Evolutionary conservation across 2,113 vertebrate genomes (phyloP).

Genomic region (Dasyornis broadbenti): DNA sequence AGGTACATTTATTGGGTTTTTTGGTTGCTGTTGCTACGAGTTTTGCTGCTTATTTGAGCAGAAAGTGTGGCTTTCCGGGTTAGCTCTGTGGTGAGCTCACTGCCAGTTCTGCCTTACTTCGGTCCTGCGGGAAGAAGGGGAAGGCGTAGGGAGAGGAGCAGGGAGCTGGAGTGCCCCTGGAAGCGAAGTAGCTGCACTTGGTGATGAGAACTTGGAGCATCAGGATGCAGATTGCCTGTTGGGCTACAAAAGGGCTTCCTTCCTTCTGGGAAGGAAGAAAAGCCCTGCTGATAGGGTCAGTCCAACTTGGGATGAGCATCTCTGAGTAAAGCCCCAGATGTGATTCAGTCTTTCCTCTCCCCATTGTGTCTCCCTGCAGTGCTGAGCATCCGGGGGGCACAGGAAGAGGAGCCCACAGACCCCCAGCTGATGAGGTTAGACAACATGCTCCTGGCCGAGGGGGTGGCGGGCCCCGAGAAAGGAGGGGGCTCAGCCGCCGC

Average conservation of each 20-base stretch:
- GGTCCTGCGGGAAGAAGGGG: not conserved
- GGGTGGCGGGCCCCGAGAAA: constrained; percentile 92
- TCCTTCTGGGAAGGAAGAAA: not conserved
- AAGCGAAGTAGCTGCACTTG: fast-evolving
- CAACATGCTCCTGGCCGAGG: constrained; percentile 97
- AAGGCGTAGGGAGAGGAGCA: not conserved
- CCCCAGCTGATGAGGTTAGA: constrained; percentile 96
- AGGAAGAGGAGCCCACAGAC: constrained; percentile 95
- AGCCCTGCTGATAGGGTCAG: not conserved
- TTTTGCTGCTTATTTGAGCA: not conserved
- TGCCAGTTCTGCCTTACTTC: not conserved
- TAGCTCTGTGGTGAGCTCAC: not conserved
- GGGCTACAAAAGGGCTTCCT: no score
- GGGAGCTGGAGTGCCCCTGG: not conserved
- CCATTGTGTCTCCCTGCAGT: constrained; percentile 75
- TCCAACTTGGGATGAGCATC: not conserved
- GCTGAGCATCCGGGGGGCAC: constrained; percentile 94
- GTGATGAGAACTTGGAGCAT: not conserved
- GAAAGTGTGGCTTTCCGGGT: not conserved
- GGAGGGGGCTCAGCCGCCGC: constrained; percentile 89
- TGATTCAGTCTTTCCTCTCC: not conserved
- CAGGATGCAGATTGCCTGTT: not conserved
- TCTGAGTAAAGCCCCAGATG: fast-evolving
- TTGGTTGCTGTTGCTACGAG: not conserved
- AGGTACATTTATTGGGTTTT: not conserved